Conservation (phyloP, 2,113 vertebrate species). For the Scomber japonicus region DNA sequence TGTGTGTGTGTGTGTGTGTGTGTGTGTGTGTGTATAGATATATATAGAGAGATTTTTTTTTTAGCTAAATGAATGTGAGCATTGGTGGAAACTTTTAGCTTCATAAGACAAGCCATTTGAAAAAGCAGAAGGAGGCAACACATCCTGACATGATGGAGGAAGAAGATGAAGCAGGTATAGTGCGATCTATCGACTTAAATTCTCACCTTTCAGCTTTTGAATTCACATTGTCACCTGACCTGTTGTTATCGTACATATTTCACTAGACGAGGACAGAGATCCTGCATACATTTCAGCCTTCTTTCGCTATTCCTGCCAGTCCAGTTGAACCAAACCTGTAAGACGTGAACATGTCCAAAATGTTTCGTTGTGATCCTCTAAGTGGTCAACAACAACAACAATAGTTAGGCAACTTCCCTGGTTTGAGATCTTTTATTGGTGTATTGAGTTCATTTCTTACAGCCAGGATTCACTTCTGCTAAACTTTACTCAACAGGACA, state of each 20-base stretch:
- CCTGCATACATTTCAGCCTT: too few species aligned
- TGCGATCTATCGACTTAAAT: not conserved
- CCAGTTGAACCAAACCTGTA: not conserved
- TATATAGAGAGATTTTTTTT: too few species aligned
- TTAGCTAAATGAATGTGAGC: not conserved
- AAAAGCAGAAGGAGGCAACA: conserved; percentile 1
- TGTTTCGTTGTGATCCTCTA: not conserved
- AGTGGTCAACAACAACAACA: conserved; percentile 4
- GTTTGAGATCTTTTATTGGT: conserved; percentile 46
- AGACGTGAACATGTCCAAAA: not conserved
- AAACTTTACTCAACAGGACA: not conserved
- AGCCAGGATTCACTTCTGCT: conserved; percentile 60
- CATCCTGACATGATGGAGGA: not conserved
- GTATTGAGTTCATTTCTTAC: conserved; percentile 39
- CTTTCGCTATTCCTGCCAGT: not conserved
- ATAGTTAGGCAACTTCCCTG: conserved; percentile 15
- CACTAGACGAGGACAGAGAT: not conserved
- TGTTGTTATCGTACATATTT: not conserved
- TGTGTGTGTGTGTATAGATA: too few species aligned
- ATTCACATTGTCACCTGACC: too few species aligned
- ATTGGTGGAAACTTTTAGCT: not conserved
- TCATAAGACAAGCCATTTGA: not conserved
- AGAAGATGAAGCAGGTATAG: not conserved
- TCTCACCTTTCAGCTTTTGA: not conserved
- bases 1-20: too few species aligned